Percentiles rank a stretch among this genome's conserved stretches.
phyloP scores from a whole-genome alignment of 2,888 invertebrate species.

The Peribatodes rhomboidaria region DNA sequence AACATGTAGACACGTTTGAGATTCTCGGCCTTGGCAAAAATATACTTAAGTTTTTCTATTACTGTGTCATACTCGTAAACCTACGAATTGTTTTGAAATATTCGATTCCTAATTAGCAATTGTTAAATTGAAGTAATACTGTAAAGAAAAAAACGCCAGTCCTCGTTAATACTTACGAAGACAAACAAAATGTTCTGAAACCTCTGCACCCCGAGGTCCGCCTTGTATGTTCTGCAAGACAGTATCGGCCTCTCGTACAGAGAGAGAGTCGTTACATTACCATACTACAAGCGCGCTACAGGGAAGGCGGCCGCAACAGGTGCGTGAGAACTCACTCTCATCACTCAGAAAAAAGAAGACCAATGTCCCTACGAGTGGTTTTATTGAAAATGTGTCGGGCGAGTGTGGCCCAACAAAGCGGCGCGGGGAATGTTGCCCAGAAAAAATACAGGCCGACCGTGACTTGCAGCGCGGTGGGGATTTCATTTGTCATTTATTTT shows the following conservation, averaged over 20 bases:
- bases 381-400: conserved; percentile 77
- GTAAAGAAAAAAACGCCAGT: too few relatives aligned
- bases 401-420: conserved; percentile 77
- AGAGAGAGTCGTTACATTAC: conserved; percentile 32
- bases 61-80: too few relatives aligned
- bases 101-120: too few relatives aligned
- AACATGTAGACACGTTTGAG: too few relatives aligned
- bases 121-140: too few relatives aligned
- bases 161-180: too few relatives aligned
- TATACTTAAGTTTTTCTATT: too few relatives aligned
- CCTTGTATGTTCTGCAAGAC: conserved; percentile 6
- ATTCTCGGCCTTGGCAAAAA: too few relatives aligned
- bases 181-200: too few relatives aligned
- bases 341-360: conserved; percentile 64
- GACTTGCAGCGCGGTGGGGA: conserved; percentile 80
- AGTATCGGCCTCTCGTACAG: conserved; percentile 24
- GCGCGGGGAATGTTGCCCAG: conserved; percentile 71
- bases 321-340: conserved; percentile 77
- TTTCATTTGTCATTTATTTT: conserved; percentile 87
- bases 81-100: too few relatives aligned
- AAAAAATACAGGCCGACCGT: conserved; percentile 68
- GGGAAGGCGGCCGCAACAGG: conserved; percentile 62
- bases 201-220: neutral
- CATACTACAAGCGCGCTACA: conserved; percentile 33
- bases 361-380: conserved; percentile 75